These are phyloP conservation scores for Leucophenga varia DNA, from an alignment of 1,140 invertebrate species.

Conservation along the genomic window DNA sequence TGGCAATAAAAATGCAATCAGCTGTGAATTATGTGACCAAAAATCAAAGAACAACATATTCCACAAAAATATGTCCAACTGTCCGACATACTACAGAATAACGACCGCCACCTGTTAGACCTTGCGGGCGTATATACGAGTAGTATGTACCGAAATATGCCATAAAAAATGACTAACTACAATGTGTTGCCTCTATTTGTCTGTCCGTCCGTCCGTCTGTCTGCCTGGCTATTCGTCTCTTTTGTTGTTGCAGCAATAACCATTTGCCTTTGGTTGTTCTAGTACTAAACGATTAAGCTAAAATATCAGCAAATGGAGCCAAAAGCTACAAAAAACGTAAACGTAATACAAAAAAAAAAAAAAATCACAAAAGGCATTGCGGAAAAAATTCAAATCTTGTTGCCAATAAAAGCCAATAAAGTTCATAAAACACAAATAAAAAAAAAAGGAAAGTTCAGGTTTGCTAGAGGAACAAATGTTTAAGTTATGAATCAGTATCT, in stretches of 20 bases:
- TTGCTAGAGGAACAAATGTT: too few relatives aligned
- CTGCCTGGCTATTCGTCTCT: too few relatives aligned
- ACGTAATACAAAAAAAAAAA: too few relatives aligned
- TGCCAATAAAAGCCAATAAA: slow-evolving; percentile 56
- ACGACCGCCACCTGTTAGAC: slow-evolving; percentile 24
- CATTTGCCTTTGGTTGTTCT: too few relatives aligned
- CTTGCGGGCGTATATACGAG: slow-evolving; percentile 4
- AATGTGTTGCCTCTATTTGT: too few relatives aligned
- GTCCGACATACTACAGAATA: slow-evolving; percentile 5
- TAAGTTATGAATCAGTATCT: too few relatives aligned
- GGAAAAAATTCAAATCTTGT: slow-evolving; percentile 55
- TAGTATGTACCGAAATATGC: slow-evolving; percentile 4
- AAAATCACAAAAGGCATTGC: too few relatives aligned
- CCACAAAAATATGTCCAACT: slow-evolving; percentile 28
- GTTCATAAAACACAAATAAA: slow-evolving; percentile 49
- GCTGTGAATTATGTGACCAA: slow-evolving; percentile 42
- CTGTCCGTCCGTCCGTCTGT: too few relatives aligned
- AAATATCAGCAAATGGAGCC: too few relatives aligned
- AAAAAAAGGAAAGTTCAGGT: slow-evolving; percentile 10
- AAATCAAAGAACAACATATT: slow-evolving; percentile 27
- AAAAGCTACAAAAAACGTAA: too few relatives aligned
- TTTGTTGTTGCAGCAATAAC: too few relatives aligned
- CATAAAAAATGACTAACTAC: slow-evolving; percentile 43
- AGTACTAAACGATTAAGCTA: too few relatives aligned
- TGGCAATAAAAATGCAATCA: slow-evolving; percentile 54